These are phyloP conservation scores for Paguma larvata DNA, from an alignment of 2,797 vertebrate species.

Conservation along the genomic window DNA sequence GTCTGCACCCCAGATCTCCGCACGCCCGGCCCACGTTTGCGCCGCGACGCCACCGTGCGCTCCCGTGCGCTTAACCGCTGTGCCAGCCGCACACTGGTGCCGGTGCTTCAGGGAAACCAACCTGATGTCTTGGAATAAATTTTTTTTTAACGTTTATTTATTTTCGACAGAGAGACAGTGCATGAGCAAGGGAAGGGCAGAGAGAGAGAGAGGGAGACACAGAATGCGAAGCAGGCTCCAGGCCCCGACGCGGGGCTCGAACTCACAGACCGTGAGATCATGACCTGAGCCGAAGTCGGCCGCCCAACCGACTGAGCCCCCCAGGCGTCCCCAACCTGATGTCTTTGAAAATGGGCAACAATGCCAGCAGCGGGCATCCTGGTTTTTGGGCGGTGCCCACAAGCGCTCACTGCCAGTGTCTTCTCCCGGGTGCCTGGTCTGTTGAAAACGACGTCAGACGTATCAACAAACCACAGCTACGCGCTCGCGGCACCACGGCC, in stretches of 20 bases:
- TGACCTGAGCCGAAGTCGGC: too few relatives aligned
- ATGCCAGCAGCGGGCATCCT: fast-evolving
- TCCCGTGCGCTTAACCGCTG: fast-evolving
- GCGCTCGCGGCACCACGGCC: fast-evolving
- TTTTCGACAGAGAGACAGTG: too few relatives aligned
- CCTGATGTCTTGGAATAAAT: too few relatives aligned
- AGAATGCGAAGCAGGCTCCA: too few relatives aligned
- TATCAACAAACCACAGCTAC: neutral
- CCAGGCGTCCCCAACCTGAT: neutral
- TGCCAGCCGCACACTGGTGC: neutral
- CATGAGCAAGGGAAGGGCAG: too few relatives aligned
- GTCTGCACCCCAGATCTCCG: neutral
- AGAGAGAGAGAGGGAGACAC: too few relatives aligned
- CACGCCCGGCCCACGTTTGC: fast-evolving
- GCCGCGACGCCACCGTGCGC: fast-evolving
- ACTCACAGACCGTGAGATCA: too few relatives aligned
- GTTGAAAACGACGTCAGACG: constrained; percentile 38
- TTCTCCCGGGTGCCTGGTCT: neutral
- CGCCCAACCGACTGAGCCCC: too few relatives aligned
- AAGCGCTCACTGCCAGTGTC: fast-evolving
- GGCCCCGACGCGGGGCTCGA: too few relatives aligned
- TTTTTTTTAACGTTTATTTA: too few relatives aligned
- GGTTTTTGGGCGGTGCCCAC: fast-evolving
- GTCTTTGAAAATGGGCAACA: neutral
- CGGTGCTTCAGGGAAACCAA: neutral